These are phyloP conservation scores for Eurytoma adleriae DNA, from an alignment of 2,888 invertebrate genomes.

Conservation along the genomic window DNA sequence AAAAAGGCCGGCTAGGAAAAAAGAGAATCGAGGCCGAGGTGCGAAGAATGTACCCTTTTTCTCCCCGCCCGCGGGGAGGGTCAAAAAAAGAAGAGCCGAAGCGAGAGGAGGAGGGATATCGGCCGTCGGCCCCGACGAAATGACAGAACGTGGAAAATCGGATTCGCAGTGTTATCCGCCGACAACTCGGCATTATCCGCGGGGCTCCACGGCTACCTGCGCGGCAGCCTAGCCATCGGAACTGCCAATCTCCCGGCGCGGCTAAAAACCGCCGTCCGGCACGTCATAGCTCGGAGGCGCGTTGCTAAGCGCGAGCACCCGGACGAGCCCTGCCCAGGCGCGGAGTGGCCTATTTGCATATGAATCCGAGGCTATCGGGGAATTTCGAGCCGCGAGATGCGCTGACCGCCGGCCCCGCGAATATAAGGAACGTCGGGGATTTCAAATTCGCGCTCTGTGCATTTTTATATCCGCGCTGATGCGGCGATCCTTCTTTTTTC, in stretches of 20 bases:
- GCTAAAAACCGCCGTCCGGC: slow-evolving; percentile 60
- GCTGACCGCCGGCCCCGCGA: slow-evolving; percentile 25
- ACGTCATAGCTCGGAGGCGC: slow-evolving; percentile 50
- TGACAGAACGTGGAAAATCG: slow-evolving; percentile 60
- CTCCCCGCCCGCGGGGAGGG: background rate
- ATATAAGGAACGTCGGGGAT: slow-evolving; percentile 3
- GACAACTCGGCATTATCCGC: slow-evolving; percentile 57
- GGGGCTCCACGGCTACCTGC: background rate
- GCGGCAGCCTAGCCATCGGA: slow-evolving; percentile 60
- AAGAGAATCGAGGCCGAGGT: slow-evolving; percentile 22
- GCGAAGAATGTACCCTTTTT: slow-evolving; percentile 3
- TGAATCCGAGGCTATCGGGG: slow-evolving; percentile 63
- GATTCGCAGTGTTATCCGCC: slow-evolving; percentile 56
- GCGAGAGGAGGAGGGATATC: background rate
- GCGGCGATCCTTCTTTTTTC: no score
- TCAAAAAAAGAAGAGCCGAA: background rate
- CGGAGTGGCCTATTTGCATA: slow-evolving; percentile 66
- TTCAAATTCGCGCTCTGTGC: background rate
- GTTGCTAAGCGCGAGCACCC: slow-evolving; percentile 1
- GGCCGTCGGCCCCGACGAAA: slow-evolving; percentile 19
- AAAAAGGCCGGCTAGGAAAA: slow-evolving; percentile 49
- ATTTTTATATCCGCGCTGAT: background rate
- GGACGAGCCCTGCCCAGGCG: slow-evolving; percentile 24
- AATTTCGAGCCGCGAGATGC: slow-evolving; percentile 34
- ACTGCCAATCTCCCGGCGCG: slow-evolving; percentile 65